Evolutionary conservation across 2,797 vertebrate genomes (phyloP), one percentile per base, ranked within the genome.

Genomic region (Anisognathus igniventris): DNA sequence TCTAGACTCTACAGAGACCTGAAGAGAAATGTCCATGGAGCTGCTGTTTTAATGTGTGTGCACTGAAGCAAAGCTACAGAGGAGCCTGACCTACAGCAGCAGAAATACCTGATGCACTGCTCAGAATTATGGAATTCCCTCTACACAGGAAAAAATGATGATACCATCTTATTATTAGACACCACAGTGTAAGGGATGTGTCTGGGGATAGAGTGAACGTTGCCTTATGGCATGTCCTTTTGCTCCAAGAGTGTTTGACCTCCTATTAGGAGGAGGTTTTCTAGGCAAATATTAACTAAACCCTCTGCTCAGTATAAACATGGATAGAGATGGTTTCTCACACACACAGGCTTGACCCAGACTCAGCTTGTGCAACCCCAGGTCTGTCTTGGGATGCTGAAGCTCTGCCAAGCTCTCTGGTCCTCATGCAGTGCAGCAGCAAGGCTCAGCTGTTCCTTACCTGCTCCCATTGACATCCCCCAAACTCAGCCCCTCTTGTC

Each of bases 271-370:
- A 53, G 28, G 9, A 35, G n/a, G 30, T 39, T 86, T 75, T 57
- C 70, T 54, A 45, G 70, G 56, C 37, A 85, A 53, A 67, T 50
- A 71, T 66, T 72, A 65, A 47, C 74, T 44, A 79, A 87, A 4
- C 15, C 19, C 20, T 68, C 56, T 3, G 1, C 61, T 56, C 0
- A 0, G 10, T 3, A 0, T 45, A 20, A 71, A 37, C 53, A 12
- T 27, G 50, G 33, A n/a, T 31, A 50, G 44, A 31, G 57, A 5
- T 2, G 2, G 20, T 50, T 93, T 51, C 45, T 61, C 13, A 65
- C 4, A 58, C 15, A 9, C n/a, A 47, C 8, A 22, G 27, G 28
- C 57, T 74, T 71, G 44, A 11, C 68, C 44, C 25, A 44, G 8
- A 33, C 37, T 77, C 1, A 1, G 23, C n/a, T 74, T 65, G 45